Percentiles rank a stretch among this genome's conserved stretches.
Conservation (phyloP, 2,113 vertebrate genomes). For the Ptilorrhoa leucosticta region DNA sequence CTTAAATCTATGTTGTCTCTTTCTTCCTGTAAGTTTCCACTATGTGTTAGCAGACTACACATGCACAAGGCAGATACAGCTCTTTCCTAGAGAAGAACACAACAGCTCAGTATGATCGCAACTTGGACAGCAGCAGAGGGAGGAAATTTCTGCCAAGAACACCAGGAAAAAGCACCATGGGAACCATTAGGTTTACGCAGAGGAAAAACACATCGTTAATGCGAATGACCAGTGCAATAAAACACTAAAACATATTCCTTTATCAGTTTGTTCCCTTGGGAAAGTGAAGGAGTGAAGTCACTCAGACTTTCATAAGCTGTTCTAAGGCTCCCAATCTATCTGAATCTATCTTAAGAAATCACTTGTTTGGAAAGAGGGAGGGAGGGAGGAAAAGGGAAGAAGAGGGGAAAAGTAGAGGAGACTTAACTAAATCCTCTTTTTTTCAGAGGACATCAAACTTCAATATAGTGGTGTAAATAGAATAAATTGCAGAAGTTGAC, state of each 20-base stretch:
- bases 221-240: background rate
- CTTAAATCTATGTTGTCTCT: background rate
- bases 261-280: slow-evolving; percentile 1
- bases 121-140: background rate
- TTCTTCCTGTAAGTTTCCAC: background rate
- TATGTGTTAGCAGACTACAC: background rate
- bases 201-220: background rate
- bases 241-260: background rate
- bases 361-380: background rate
- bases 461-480: background rate
- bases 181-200: background rate
- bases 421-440: background rate
- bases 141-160: background rate
- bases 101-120: background rate
- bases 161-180: background rate
- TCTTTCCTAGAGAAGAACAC: background rate
- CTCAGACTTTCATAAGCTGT: background rate
- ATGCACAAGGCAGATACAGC: background rate
- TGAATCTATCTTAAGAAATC: background rate
- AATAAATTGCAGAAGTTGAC: background rate
- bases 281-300: background rate
- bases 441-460: background rate
- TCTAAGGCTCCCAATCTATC: background rate
- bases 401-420: background rate
- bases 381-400: background rate